Conservation (phyloP, 2,113 vertebrate species). For the Pycnonotus jocosus region DNA sequence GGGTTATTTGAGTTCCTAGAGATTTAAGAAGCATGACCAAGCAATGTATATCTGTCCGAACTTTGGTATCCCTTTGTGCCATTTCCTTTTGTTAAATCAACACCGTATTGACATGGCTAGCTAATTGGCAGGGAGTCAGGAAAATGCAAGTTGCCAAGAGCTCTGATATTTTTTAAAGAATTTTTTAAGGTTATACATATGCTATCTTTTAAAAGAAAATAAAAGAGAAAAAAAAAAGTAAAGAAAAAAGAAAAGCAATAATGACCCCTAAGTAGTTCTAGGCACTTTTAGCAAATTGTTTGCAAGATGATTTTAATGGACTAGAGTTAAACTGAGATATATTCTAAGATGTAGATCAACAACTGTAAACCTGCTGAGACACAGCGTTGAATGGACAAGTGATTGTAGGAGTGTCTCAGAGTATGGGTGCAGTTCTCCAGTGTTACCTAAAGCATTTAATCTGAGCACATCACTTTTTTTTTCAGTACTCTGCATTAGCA, state of each 20-base stretch:
- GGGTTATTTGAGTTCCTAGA: conserved; percentile 65
- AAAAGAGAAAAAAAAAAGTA: conserved; percentile 36
- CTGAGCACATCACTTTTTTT: conserved; percentile 66
- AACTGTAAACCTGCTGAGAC: conserved; percentile 45
- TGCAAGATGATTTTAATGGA: conserved; percentile 74
- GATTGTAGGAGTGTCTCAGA: conserved; percentile 61
- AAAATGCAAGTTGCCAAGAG: conserved; percentile 78
- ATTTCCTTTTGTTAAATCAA: conserved; percentile 72
- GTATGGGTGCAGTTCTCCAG: conserved; percentile 49
- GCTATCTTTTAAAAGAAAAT: conserved; percentile 76
- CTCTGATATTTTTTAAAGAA: conserved; percentile 78
- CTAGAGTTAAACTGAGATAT: conserved; percentile 58
- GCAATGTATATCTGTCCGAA: conserved; percentile 60
- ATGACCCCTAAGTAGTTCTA: conserved; percentile 76
- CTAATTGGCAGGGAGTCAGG: conserved; percentile 77
- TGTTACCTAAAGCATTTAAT: conserved; percentile 65
- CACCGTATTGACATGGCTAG: conserved; percentile 71
- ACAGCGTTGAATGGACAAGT: conserved; percentile 35
- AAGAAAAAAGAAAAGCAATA: conserved; percentile 72
- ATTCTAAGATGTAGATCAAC: conserved; percentile 47
- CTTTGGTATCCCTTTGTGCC: conserved; percentile 73
- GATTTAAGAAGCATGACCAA: conserved; percentile 68
- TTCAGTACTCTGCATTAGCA: conserved; percentile 59
- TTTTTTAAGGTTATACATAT: conserved; percentile 77
- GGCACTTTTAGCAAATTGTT: conserved; percentile 78